phyloP scores from a whole-genome alignment of 37 sponge, comb jelly and placozoan species.

The Oscarella lobularis region DNA sequence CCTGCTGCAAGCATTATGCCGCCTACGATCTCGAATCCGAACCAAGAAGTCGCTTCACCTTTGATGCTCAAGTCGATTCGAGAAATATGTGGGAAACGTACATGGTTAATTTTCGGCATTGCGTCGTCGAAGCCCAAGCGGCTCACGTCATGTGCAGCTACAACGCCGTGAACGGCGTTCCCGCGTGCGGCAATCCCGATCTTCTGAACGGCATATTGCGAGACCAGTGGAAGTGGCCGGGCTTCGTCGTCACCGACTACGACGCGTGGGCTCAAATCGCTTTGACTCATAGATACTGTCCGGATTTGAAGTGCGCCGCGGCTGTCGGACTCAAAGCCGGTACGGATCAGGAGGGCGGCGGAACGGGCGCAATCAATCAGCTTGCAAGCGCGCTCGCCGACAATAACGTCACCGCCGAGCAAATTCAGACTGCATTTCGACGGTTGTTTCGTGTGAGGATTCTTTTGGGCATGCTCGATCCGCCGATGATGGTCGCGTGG shows the following conservation, averaged over 20 bases:
- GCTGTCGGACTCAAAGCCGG: conserved; percentile 6
- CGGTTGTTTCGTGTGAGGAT: conserved; percentile 1
- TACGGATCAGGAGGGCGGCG: conserved; percentile 3
- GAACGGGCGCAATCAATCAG: not conserved
- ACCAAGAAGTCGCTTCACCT: not conserved
- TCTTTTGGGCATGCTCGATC: conserved; percentile 2
- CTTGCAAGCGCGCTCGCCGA: not conserved
- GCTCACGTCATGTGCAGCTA: conserved; percentile 49
- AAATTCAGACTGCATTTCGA: not conserved
- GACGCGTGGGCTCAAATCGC: not conserved
- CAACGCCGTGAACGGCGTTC: conserved; percentile 23
- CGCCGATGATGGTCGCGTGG: conserved; percentile 6
- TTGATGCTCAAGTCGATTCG: not conserved
- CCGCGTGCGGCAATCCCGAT: not conserved
- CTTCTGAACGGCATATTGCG: not conserved
- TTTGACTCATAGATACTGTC: conserved; percentile 1
- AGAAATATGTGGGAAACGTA: conserved; percentile 5
- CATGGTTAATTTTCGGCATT: not conserved
- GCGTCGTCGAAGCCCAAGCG: not conserved
- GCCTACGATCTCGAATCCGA: not conserved
- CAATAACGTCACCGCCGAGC: not conserved
- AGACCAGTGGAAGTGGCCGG: not conserved
- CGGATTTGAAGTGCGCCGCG: not conserved
- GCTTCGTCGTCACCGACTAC: conserved; percentile 8
- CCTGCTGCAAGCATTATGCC: conserved; percentile 9